These are phyloP conservation scores for Phycodurus eques DNA, from an alignment of 2,113 vertebrate genomes.

Conservation along the genomic window DNA sequence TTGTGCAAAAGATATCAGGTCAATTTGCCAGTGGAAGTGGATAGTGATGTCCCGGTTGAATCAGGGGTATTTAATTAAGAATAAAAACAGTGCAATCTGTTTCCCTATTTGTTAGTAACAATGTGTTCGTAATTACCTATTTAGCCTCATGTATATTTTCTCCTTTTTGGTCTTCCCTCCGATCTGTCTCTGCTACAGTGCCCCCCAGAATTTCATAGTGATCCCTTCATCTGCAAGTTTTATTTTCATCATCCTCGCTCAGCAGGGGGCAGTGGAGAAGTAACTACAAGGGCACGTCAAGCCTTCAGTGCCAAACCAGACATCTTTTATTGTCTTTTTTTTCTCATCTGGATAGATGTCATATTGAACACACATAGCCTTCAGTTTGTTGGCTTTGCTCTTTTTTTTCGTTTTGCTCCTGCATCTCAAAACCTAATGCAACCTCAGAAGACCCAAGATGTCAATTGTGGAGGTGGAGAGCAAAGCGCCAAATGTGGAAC, in stretches of 20 bases:
- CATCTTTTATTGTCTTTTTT: slow-evolving; percentile 61
- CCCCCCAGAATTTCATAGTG: slow-evolving; percentile 47
- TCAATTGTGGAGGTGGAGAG: slow-evolving; percentile 9
- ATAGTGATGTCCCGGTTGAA: slow-evolving; percentile 20
- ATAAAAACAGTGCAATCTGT: slow-evolving; percentile 40
- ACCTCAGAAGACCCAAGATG: slow-evolving; percentile 40
- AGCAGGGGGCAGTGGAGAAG: slow-evolving; percentile 60
- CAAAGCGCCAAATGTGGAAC: slow-evolving; percentile 9
- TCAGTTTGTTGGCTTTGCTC: slow-evolving; percentile 45
- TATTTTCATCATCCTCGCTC: slow-evolving; percentile 45
- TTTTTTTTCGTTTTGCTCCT: slow-evolving; percentile 35
- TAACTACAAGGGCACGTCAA: slow-evolving; percentile 64
- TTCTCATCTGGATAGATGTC: slow-evolving; percentile 54
- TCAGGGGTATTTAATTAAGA: slow-evolving; percentile 35
- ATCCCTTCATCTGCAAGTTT: slow-evolving; percentile 43
- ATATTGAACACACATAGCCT: slow-evolving; percentile 43
- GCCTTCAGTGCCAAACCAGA: slow-evolving; percentile 61
- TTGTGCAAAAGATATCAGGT: slow-evolving; percentile 32
- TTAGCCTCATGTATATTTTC: slow-evolving; percentile 17
- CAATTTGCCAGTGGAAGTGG: slow-evolving; percentile 35
- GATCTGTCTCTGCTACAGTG: slow-evolving; percentile 34
- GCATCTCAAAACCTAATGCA: slow-evolving; percentile 53
- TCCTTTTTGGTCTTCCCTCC: slow-evolving; percentile 7
- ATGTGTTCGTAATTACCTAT: slow-evolving; percentile 18
- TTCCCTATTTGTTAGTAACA: slow-evolving; percentile 42